phyloP scores from a whole-genome alignment of 2,888 invertebrate genomes.

The Melipona bicolor region DNA sequence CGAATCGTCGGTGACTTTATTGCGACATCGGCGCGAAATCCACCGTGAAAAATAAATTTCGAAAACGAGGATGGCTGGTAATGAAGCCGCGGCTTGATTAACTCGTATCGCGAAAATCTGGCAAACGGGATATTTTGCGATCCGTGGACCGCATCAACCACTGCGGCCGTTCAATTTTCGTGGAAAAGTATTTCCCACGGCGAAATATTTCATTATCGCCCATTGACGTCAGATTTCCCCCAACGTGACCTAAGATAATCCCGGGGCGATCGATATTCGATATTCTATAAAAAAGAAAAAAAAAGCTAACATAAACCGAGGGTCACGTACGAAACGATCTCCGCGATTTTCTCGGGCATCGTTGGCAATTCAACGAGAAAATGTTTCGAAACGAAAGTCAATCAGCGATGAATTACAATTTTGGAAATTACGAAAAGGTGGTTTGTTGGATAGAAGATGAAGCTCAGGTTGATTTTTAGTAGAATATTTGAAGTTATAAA shows the following conservation, averaged over 20 bases:
- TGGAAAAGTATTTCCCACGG: background rate
- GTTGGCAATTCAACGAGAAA: too few species aligned
- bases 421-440: too few species aligned
- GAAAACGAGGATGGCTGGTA: background rate
- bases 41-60: conserved; percentile 33
- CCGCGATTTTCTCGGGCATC: too few species aligned
- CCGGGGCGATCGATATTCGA: conserved; percentile 14
- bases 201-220: conserved; percentile 4
- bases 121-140: background rate
- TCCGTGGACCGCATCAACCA: background rate
- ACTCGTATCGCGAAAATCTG: background rate
- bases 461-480: too few species aligned
- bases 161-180: conserved; percentile 1
- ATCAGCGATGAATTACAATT: too few species aligned
- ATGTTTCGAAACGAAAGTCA: too few species aligned
- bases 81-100: conserved; percentile 39
- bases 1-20: conserved; percentile 39
- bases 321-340: too few species aligned
- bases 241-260: background rate
- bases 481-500: too few species aligned
- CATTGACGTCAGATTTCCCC: background rate
- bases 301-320: too few species aligned
- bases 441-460: too few species aligned
- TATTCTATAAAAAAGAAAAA: background rate
- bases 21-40: conserved; percentile 13